A percentile compares a stretch with the other conserved stretches of the same genome.
These are phyloP conservation scores for Tachuris rubrigastra DNA, from an alignment of 2,113 vertebrate genomes.

Conservation along the genomic window DNA sequence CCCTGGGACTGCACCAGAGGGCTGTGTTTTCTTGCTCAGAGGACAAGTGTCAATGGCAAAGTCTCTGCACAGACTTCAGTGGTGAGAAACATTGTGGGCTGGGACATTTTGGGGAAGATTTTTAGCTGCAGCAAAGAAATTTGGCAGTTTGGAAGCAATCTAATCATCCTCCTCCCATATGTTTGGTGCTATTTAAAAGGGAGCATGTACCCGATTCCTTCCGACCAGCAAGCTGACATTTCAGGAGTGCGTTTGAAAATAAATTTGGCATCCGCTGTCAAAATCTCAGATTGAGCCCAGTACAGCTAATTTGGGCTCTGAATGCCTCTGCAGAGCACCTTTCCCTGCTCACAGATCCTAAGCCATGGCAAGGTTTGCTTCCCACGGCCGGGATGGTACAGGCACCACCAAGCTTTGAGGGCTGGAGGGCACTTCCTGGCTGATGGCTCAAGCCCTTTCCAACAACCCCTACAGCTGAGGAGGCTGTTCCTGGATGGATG, in stretches of 20 bases:
- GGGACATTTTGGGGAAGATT: slow-evolving; percentile 66
- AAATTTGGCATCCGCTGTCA: slow-evolving; percentile 72
- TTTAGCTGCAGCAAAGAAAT: slow-evolving; percentile 70
- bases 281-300: slow-evolving; percentile 63
- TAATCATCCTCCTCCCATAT: slow-evolving; percentile 81
- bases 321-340: slow-evolving; percentile 21
- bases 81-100: slow-evolving; percentile 37
- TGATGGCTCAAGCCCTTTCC: background rate
- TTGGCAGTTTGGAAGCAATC: slow-evolving; percentile 76
- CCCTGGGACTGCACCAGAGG: background rate
- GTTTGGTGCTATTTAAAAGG: slow-evolving; percentile 80
- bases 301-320: background rate
- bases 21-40: slow-evolving; percentile 18
- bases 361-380: background rate
- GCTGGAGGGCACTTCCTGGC: background rate
- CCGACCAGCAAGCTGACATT: slow-evolving; percentile 77
- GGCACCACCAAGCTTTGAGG: background rate
- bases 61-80: background rate
- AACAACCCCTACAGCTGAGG: background rate
- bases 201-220: slow-evolving; percentile 72
- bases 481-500: background rate
- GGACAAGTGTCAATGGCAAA: slow-evolving; percentile 43
- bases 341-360: background rate
- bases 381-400: fast-evolving
- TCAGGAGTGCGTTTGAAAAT: slow-evolving; percentile 77